phyloP scores from a whole-genome alignment of 2,113 vertebrate genomes.

The Spheniscus mendiculus region DNA sequence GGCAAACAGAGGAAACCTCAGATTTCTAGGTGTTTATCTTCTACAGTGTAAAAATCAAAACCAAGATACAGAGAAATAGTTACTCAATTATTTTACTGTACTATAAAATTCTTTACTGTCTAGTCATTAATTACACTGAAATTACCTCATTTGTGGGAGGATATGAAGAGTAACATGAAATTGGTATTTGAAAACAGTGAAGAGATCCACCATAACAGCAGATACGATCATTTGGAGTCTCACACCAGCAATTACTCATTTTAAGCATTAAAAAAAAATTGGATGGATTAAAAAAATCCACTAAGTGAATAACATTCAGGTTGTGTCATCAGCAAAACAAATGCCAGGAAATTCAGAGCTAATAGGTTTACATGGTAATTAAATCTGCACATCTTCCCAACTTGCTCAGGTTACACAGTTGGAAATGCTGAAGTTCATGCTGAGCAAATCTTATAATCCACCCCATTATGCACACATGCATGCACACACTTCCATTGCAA shows the following conservation, averaged over 20 bases:
- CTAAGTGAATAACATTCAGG: neutral
- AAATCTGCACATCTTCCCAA: conserved; percentile 28
- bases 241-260: neutral
- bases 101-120: neutral
- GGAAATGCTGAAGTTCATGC: conserved; percentile 28
- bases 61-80: neutral
- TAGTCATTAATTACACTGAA: neutral
- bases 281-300: neutral
- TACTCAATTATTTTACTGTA: neutral
- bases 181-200: neutral
- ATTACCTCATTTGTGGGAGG: neutral
- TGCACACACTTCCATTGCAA: neutral
- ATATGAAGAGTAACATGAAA: neutral
- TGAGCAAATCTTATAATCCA: conserved; percentile 50
- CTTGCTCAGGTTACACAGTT: conserved; percentile 24
- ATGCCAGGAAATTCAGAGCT: neutral
- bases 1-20: neutral
- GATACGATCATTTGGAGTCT: neutral
- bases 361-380: conserved; percentile 20
- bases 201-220: neutral
- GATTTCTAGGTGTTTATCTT: neutral
- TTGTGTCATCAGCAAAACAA: conserved; percentile 4
- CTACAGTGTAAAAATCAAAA: neutral
- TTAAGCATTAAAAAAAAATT: neutral
- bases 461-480: conserved; percentile 20